Evolutionary conservation across 2,113 vertebrate species (phyloP).

Genomic region (Meleagris gallopavo): DNA sequence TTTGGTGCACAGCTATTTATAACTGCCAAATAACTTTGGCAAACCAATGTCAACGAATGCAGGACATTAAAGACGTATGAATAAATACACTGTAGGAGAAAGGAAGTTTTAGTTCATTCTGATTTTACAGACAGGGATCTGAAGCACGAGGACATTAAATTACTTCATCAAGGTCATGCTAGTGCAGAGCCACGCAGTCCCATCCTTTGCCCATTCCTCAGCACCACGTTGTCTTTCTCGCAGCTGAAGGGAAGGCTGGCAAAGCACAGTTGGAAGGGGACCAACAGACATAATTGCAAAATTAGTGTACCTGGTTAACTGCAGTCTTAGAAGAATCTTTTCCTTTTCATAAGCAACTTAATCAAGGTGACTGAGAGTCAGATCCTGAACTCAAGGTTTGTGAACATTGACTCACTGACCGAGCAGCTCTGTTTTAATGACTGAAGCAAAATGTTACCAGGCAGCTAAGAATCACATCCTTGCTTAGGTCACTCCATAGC

Average conservation of each 20-base stretch:
- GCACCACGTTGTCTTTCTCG: not conserved
- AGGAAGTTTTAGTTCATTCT: not conserved
- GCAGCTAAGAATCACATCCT: not conserved
- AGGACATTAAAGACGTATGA: not conserved
- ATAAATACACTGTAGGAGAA: too few relatives aligned
- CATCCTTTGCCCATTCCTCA: not conserved
- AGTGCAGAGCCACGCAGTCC: not conserved
- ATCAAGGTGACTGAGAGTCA: not conserved
- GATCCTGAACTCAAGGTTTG: not conserved
- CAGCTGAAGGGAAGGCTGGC: not conserved
- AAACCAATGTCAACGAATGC: not conserved
- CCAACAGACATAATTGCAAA: not conserved
- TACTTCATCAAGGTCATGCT: not conserved
- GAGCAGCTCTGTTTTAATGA: not conserved
- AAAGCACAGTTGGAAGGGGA: not conserved
- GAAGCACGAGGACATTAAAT: not conserved
- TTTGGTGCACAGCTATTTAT: not conserved
- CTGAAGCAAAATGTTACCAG: not conserved
- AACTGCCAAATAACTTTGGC: not conserved
- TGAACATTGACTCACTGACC: not conserved
- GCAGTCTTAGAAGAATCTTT: not conserved
- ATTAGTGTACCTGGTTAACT: not conserved
- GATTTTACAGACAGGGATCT: not conserved
- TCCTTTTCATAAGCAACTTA: not conserved
- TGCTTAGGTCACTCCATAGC: not conserved